Evolutionary conservation across 2,888 invertebrate species (phyloP).

Genomic region (Drosophila lutescens): DNA sequence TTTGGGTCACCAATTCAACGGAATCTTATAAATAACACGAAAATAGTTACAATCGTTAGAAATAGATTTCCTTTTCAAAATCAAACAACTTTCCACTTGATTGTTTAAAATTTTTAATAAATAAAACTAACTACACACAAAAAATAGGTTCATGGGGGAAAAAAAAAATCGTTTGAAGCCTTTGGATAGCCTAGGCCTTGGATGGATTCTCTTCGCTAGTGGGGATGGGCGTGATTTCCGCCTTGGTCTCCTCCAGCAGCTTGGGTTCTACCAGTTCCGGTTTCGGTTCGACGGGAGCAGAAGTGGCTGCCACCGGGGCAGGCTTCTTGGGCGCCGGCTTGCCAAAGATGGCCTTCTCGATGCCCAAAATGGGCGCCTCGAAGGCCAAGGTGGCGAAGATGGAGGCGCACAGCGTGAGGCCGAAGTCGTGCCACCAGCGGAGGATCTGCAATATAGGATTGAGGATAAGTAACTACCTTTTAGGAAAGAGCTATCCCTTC

Average conservation of each 20-base stretch:
- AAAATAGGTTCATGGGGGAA: constrained; percentile 20
- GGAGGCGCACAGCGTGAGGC: constrained; percentile 82
- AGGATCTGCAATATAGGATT: constrained; percentile 76
- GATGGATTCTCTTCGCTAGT: constrained; percentile 8
- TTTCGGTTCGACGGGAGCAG: constrained; percentile 7
- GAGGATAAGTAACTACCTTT: neutral
- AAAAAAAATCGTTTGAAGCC: constrained; percentile 16
- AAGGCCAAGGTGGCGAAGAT: constrained; percentile 84
- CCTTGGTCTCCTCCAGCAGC: constrained; percentile 31
- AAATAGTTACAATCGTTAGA: too few relatives aligned
- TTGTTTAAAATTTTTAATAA: constrained; percentile 40
- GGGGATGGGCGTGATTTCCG: constrained; percentile 20
- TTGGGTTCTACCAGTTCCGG: constrained; percentile 18
- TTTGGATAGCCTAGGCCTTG: neutral
- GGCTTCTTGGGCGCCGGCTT: constrained; percentile 61
- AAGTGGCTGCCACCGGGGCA: constrained; percentile 23
- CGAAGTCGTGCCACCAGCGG: constrained; percentile 84
- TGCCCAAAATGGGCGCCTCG: constrained; percentile 85
- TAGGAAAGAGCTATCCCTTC: constrained; percentile 1
- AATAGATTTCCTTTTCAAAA: too few relatives aligned
- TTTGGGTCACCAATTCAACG: too few relatives aligned
- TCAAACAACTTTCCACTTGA: too few relatives aligned
- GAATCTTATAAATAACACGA: too few relatives aligned
- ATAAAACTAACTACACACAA: constrained; percentile 52
- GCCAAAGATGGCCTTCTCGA: constrained; percentile 84